Percentiles rank a stretch among this genome's conserved stretches.
Conservation (phyloP, 2,888 invertebrate species). For the Drosophila borealis region DNA sequence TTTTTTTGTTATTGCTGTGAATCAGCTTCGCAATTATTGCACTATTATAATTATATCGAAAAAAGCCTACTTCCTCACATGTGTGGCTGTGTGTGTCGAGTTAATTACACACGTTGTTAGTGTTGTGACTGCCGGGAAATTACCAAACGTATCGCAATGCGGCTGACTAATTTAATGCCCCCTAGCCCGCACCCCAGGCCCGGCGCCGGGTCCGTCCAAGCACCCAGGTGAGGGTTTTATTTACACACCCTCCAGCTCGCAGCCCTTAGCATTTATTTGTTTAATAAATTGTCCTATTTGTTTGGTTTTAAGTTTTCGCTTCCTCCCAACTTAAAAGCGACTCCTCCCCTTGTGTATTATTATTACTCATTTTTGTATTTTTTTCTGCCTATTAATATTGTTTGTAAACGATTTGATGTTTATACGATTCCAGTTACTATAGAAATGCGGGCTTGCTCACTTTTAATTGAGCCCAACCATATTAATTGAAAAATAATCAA, state of each 20-base stretch:
- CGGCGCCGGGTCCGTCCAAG: neutral
- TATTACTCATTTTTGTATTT: neutral
- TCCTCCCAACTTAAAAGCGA: slow-evolving; percentile 11
- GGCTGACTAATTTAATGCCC: slow-evolving; percentile 44
- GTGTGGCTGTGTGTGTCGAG: slow-evolving; percentile 11
- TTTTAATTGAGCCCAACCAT: neutral
- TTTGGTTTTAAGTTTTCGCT: slow-evolving; percentile 11
- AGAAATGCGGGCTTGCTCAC: slow-evolving; percentile 3
- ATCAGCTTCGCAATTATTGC: slow-evolving; percentile 44
- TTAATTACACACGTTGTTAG: slow-evolving; percentile 43
- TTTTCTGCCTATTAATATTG: neutral
- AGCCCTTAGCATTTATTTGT: slow-evolving; percentile 5
- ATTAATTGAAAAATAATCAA: neutral
- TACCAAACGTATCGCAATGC: slow-evolving; percentile 49
- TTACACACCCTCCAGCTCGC: neutral
- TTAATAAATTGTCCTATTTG: slow-evolving; percentile 35
- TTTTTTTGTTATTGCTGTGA: slow-evolving; percentile 23
- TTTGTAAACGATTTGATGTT: neutral
- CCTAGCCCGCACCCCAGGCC: neutral
- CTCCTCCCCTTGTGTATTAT: neutral
- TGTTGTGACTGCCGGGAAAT: slow-evolving; percentile 44
- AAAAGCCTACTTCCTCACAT: slow-evolving; percentile 9
- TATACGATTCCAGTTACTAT: neutral
- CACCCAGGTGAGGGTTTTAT: slow-evolving; percentile 14
- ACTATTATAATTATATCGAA: slow-evolving; percentile 12